phyloP scores from a whole-genome alignment of 2,888 invertebrate species.

The Vandiemenella viatica region DNA sequence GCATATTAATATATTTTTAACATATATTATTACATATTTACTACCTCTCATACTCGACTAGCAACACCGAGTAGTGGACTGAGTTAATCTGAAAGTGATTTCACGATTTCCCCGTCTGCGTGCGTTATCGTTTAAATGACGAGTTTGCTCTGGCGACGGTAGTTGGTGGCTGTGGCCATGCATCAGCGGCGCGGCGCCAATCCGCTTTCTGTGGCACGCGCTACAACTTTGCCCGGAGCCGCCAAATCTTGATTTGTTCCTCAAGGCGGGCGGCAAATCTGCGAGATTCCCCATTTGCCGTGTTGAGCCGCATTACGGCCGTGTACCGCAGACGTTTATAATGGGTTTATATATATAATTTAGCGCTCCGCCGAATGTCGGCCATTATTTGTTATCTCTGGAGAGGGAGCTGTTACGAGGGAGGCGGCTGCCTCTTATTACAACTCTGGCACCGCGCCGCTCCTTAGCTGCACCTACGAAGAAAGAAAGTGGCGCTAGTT shows the following conservation, averaged over 20 bases:
- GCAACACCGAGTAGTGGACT: too few species aligned
- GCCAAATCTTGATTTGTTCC: not conserved
- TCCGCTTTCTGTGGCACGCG: not conserved
- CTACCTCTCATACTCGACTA: too few species aligned
- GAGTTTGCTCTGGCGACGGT: too few species aligned
- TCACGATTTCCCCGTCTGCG: too few species aligned
- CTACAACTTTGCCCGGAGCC: not conserved
- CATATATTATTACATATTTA: too few species aligned
- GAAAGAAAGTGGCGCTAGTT: too few species aligned
- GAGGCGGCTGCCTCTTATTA: not conserved
- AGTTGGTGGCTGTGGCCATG: too few species aligned
- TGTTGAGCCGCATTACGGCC: too few species aligned
- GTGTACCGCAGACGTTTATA: slow-evolving; percentile 6
- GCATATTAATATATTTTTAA: too few species aligned
- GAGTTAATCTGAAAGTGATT: too few species aligned
- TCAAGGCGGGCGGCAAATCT: not conserved
- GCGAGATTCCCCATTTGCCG: not conserved
- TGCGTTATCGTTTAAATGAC: too few species aligned
- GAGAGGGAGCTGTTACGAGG: slow-evolving; percentile 4
- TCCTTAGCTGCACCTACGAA: not conserved
- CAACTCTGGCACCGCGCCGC: not conserved
- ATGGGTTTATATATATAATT: slow-evolving; percentile 12
- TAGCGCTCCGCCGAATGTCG: slow-evolving; percentile 11
- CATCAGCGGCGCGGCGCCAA: not conserved
- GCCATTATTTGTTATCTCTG: slow-evolving; percentile 11